Base-by-base conservation (phyloP, 1,140 invertebrate species). In the Drosophila lacteicornis region DNA sequence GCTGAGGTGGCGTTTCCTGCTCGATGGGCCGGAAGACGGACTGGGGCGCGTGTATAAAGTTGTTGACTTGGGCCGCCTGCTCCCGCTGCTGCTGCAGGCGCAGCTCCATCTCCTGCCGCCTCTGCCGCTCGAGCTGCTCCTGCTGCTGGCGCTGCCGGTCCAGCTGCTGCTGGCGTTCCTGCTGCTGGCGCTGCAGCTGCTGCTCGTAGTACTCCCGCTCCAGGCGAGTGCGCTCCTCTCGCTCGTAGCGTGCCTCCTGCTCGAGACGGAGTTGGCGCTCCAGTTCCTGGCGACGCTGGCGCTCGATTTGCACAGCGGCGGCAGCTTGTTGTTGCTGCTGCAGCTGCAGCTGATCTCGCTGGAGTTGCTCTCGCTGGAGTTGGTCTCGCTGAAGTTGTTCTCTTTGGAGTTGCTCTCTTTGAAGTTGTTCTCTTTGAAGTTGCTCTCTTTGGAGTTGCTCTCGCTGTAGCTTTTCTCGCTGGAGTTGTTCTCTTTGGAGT, bases 11-110 rank as follows among this genome's bases (percentile, higher is more conserved):
- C 36, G 76, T 51, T 12, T 80, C 76, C 15, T 79, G 84, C 81
- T 70, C 85, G 4, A 92, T 91, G 13, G 96, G 95, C 70, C 95
- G 95, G 70, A 96, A 96, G 17, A 95, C 95, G 11, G 96, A 96
- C 92, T 95, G 94, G 2, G 95, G 95, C 3, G 95, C 95, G 81
- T 96, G 96, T 46, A 95, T 95, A 76, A 96, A 96, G 73, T 96
- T 94, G 92, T 96, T 95, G 0, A 96, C 94, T 17, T 70, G 1
- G 94, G 94, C 50, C 94, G 59, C 27, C 43, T 71, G 59, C 2
- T 51, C 65, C 0, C 65, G 56, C 12, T 77, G 75, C 3, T 77
- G 71, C 42, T 75, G 71, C 3, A 79, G 63, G 2, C 82, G 79
- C 1, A 74, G 38, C 25, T 73, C 67, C 69, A 73, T 55, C 9